A percentile compares a stretch with the other conserved stretches of the same genome.
Evolutionary conservation across 2,888 invertebrate species (phyloP).

Genomic region (Synanthedon formicaeformis): DNA sequence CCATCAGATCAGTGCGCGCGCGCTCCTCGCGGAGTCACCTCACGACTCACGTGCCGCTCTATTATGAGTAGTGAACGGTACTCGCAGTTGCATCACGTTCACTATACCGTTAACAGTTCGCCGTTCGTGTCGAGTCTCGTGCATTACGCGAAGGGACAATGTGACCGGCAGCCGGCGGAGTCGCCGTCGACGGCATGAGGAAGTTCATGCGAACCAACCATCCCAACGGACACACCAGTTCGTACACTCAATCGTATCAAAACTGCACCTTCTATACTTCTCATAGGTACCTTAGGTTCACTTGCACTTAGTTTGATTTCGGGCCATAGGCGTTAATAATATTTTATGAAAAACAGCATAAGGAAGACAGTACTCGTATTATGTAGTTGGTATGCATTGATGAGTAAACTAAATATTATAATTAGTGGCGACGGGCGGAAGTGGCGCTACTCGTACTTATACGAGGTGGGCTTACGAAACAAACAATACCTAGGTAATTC

Average conservation of each 20-base stretch:
- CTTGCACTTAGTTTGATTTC: too few species aligned
- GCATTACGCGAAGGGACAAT: neutral
- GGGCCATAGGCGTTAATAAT: too few species aligned
- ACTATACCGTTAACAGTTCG: neutral
- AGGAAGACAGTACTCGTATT: too few species aligned
- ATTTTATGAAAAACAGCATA: too few species aligned
- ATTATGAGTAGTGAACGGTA: neutral
- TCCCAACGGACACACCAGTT: slow-evolving; percentile 27
- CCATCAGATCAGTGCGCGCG: neutral
- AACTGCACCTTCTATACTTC: neutral
- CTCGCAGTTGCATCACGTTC: neutral
- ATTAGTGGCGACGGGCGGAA: neutral
- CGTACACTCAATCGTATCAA: slow-evolving; percentile 12
- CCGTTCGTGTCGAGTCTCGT: neutral
- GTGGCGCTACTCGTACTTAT: neutral
- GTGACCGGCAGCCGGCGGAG: slow-evolving; percentile 9
- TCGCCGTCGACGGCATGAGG: slow-evolving; percentile 25
- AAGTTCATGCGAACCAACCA: slow-evolving; percentile 46
- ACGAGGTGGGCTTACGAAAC: neutral
- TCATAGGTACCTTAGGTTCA: too few species aligned
- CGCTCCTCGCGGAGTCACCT: neutral
- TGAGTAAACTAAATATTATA: too few species aligned
- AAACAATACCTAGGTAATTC: too few species aligned
- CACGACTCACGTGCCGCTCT: neutral
- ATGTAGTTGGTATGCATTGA: too few species aligned